Evolutionary conservation across 2,113 vertebrate genomes (phyloP), one percentile per base, ranked within the genome.

Genomic region (Plecotus auritus): DNA sequence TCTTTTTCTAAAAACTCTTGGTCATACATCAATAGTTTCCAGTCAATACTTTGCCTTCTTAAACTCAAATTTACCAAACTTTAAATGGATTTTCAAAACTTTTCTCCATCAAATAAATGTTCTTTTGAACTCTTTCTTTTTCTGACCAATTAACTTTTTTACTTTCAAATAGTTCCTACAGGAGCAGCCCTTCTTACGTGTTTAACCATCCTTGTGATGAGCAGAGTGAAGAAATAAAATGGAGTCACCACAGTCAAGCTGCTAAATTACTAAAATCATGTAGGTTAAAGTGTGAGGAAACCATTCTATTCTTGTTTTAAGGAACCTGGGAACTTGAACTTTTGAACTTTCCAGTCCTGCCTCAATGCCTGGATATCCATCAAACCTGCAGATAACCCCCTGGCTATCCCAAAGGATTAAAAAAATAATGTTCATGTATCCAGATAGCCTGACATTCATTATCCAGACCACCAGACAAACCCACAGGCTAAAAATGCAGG

Each of bases 41-140:
- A 64, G 17, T 88, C 51, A 94, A 86, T 81, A 90, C 35, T 67
- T 81, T 84, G 13, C 5, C 56, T 66, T 40, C 28, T 93, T 96
- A 47, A 81, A 81, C 66, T 96, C 84, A 86, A 81, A 94, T 93
- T 84, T 42, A 81, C 70, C 42, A 69, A 66, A 94, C 56, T 87
- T 93, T 74, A 74, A 86, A 87, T 84, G 84, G 37, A 93, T 93
- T 94, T 93, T 91, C 56, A 84, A 96, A 95, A 88, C 5, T 51
- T 81, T 78, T 83, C 85, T 40, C 22, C 49, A 86, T 61, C 35
- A 59, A 70, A 66, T 86, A 93, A 83, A 70, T 76, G 61, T 35
- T 12, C 23, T 83, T 83, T 69, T 91, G 14, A 89, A 67, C 22
- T 37, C n/a, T 77, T 64, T 54, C 28, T 86, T 74, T 56, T 78